These are phyloP conservation scores for Aphelinus certus DNA, from an alignment of 1,140 invertebrate genomes.

Conservation along the genomic window DNA sequence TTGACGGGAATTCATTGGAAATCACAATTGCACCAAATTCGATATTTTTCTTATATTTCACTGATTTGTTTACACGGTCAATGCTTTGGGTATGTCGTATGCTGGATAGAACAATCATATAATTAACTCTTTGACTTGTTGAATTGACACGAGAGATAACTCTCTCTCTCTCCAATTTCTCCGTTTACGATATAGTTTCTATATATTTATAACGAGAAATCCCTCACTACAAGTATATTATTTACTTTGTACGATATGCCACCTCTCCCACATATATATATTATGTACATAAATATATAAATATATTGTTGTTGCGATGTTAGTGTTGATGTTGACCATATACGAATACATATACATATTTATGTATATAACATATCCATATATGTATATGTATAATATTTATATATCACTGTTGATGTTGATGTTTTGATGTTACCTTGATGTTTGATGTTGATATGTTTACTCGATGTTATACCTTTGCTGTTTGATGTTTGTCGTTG, in stretches of 20 bases:
- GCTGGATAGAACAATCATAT: constrained; percentile 61
- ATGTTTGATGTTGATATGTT: constrained; percentile 64
- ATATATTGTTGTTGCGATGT: constrained; percentile 56
- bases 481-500: constrained; percentile 67
- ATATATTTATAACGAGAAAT: constrained; percentile 9
- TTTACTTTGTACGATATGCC: constrained; percentile 49
- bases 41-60: constrained; percentile 58
- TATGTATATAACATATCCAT: constrained; percentile 27
- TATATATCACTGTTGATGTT: constrained; percentile 51
- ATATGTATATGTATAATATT: constrained; percentile 41
- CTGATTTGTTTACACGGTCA: constrained; percentile 61
- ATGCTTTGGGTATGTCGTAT: constrained; percentile 67
- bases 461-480: constrained; percentile 63
- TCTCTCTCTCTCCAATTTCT: constrained; percentile 7
- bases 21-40: constrained; percentile 55
- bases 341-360: constrained; percentile 37
- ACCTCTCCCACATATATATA: constrained; percentile 47
- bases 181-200: constrained; percentile 23
- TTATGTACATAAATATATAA: constrained; percentile 25
- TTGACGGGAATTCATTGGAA: constrained; percentile 17
- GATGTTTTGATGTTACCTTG: constrained; percentile 50
- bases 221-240: constrained; percentile 3
- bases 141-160: constrained; percentile 3
- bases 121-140: constrained; percentile 16
- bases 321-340: constrained; percentile 53